These are phyloP conservation scores for Anoplophora glabripennis DNA, from an alignment of 1,140 invertebrate species.

Conservation along the genomic window DNA sequence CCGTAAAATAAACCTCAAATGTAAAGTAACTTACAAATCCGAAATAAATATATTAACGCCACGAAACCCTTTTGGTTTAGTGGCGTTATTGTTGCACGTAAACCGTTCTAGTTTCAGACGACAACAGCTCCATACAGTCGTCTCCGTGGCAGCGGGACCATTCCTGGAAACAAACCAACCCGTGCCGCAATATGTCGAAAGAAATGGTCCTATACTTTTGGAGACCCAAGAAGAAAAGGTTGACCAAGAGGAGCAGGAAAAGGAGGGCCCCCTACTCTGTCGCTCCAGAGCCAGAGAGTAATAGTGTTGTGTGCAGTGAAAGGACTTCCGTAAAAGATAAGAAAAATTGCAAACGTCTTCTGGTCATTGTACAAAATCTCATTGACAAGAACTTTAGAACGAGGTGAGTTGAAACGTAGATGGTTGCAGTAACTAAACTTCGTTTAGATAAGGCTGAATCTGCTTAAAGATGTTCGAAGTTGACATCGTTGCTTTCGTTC, in stretches of 20 bases:
- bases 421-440: no score
- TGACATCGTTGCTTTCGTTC: no score
- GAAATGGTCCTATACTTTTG: constrained; percentile 72
- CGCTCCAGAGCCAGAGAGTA: constrained; percentile 51
- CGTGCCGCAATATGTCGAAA: constrained; percentile 67
- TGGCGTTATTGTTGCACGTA: background rate
- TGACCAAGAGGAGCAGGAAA: constrained; percentile 47
- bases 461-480: no score
- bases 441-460: no score
- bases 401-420: constrained; percentile 22
- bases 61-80: no score
- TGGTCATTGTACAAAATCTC: constrained; percentile 51
- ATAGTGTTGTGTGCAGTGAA: constrained; percentile 48
- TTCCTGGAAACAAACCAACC: constrained; percentile 77
- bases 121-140: constrained; percentile 83
- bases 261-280: constrained; percentile 44
- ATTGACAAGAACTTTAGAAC: constrained; percentile 45
- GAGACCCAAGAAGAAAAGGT: constrained; percentile 52
- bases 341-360: constrained; percentile 36
- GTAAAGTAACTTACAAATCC: no score
- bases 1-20: no score
- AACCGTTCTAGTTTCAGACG: constrained; percentile 69
- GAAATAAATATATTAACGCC: no score
- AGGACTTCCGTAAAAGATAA: constrained; percentile 20
- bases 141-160: constrained; percentile 86